Evolutionary conservation across 2,113 vertebrate species (phyloP), one percentile per base, ranked within the genome.

Genomic region (Rhegmatorhina hoffmannsi): DNA sequence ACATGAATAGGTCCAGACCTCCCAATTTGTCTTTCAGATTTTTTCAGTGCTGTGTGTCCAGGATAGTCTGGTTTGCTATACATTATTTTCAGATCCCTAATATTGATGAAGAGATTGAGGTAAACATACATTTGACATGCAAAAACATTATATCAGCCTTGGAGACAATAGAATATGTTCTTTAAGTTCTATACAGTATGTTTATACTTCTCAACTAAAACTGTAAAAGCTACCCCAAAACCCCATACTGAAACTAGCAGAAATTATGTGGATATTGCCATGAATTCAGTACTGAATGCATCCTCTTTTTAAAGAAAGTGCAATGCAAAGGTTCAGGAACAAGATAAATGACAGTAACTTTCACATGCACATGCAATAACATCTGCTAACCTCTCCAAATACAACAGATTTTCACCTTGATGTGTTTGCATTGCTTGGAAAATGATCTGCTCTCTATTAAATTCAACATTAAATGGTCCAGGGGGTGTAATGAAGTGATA

Each of bases 401-500:
- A 81, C 25, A 95, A 88, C 56, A 89, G 38, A 58, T 52, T 94
- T 97, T 93, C 91, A 90, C 87, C 44, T 88, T 69, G 55, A 96
- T 95, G 43, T 94, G 83, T 92, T 97, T 96, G 77, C 64, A 74
- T 67, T 97, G 75, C 87, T 93, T 91, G 62, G 94, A 90, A 97
- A 96, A 96, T 79, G 19, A 97, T 95, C 79, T 92, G 31, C 72
- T 92, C 90, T 75, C 69, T 50, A 96, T 92, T 96, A 96, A 96
- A 94, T 95, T 90, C 85, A 93, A 89, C 47, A 70, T 95, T 97
- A 96, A 97, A 86, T 87, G 79, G 67, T 84, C 94, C 96, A 92
- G 75, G 87, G 97, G 87, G 93, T 93, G 67, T 94, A 95, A 94
- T 92, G 95, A 97, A 96, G 88, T 79, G 92, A 89, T 97, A 96